phyloP scores from a whole-genome alignment of 2,797 vertebrate genomes.

The Schizopygopsis pylzovi region DNA sequence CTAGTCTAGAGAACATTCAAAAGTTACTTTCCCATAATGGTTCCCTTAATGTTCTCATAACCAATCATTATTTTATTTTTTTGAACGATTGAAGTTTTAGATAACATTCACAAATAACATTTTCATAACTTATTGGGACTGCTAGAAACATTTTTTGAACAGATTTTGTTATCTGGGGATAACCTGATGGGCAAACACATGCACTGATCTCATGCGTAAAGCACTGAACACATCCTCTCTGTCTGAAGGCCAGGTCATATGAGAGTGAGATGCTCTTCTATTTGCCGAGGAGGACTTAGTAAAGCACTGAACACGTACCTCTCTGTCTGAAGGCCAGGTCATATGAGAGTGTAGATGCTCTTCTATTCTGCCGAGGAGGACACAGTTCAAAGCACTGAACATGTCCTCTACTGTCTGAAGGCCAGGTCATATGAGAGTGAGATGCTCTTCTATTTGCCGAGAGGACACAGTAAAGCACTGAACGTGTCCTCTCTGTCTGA shows the following conservation, averaged over 20 bases:
- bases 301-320: background rate
- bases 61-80: too few species aligned
- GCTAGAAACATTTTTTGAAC: too few species aligned
- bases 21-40: too few species aligned
- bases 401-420: background rate
- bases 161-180: background rate
- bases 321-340: constrained; percentile 2
- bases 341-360: constrained; percentile 19
- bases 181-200: background rate
- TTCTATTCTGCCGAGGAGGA: constrained; percentile 27
- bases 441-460: constrained; percentile 28
- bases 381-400: background rate
- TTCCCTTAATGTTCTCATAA: too few species aligned
- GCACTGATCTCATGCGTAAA: background rate
- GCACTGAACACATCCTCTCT: background rate
- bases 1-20: too few species aligned
- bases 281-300: constrained; percentile 27
- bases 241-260: constrained; percentile 6
- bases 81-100: too few species aligned
- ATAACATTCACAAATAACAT: too few species aligned
- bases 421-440: constrained; percentile 15
- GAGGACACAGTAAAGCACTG: constrained; percentile 2
- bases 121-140: too few species aligned
- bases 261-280: constrained; percentile 18
- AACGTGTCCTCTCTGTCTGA: too few species aligned